These are phyloP conservation scores for Menura novaehollandiae DNA, from an alignment of 2,113 vertebrate species.

Conservation along the genomic window DNA sequence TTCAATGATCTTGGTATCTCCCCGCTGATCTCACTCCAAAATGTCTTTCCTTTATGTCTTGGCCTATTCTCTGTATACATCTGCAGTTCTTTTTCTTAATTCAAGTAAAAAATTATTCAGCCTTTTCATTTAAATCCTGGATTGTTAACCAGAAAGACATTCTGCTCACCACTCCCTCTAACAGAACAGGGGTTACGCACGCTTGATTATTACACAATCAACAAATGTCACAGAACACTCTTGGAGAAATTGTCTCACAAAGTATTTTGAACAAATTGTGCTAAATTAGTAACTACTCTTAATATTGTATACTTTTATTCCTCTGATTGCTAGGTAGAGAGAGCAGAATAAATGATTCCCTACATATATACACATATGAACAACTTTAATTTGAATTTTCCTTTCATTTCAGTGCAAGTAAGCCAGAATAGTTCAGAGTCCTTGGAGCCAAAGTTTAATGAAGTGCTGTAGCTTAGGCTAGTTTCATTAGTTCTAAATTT, in stretches of 20 bases:
- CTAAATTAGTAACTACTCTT: not conserved
- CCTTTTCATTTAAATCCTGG: not conserved
- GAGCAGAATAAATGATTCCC: not conserved
- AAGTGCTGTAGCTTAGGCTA: not conserved
- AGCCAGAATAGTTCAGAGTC: not conserved
- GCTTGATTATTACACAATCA: not conserved
- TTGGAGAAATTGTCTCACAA: not conserved
- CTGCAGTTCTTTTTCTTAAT: not conserved
- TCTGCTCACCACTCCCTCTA: not conserved
- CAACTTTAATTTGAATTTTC: not conserved
- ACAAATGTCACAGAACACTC: not conserved
- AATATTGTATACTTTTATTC: not conserved
- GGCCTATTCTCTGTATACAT: not conserved
- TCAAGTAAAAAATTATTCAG: not conserved
- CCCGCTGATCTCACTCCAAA: not conserved
- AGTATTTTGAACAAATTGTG: not conserved
- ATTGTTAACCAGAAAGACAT: not conserved
- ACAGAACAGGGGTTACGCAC: not conserved
- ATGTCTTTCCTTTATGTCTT: not conserved
- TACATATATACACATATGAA: not conserved
- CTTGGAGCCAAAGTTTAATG: slow-evolving; percentile 4
- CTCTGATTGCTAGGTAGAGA: not conserved
- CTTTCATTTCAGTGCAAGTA: not conserved
- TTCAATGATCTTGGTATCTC: not conserved
- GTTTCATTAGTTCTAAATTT: slow-evolving; percentile 36